Base-by-base conservation (phyloP, 1,140 invertebrate species). In the Drosophila pallidifrons region DNA sequence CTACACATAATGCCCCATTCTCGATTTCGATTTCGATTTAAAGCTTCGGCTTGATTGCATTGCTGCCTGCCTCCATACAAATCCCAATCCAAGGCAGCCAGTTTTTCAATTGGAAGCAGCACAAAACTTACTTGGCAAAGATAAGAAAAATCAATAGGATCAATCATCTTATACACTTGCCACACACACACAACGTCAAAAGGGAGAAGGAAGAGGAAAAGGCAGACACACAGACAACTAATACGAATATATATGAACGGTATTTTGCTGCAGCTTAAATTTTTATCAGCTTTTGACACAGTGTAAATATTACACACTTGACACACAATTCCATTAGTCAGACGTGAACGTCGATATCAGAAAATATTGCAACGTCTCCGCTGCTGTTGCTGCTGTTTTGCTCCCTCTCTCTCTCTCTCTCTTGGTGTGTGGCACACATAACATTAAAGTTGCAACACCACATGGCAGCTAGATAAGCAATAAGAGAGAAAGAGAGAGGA, bases 311-410 rank as follows among this genome's bases (percentile, higher is more conserved):
- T 81, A 81, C 85, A 81, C 86, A 81, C 86, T 90, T 89, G 85
- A 89, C 85, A 89, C 86, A 89, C 85, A 89, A 89, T 89, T 89
- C 85, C 85, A 89, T 89, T 89, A 89, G 85, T 89, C 86, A 89
- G 85, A 83, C 72, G 69, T 87, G 58, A 76, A 77, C 77, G 81
- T 89, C 75, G 86, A 89, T 89, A 89, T 85, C 75, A 77, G 77
- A 63, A 89, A 89, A 85, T 88, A 89, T 89, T 79, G 81, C 85
- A 89, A 59, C 54, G 66, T 52, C 47, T 16, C 16, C 30, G 8
- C 28, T 5, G 15, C 32, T 35, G 13, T 35, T 15, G 45, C 58
- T 20, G 43, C 49, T 57, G 38, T 16, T 16, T 41, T 15, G 2
- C 38, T 32, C n/a, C n/a, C 5, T 57, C 32, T 52, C 5, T 7